A percentile compares a stretch with the other conserved stretches of the same genome.
Conservation (phyloP, 92 coral and sea anemone species). For the Ricordea florida region DNA sequence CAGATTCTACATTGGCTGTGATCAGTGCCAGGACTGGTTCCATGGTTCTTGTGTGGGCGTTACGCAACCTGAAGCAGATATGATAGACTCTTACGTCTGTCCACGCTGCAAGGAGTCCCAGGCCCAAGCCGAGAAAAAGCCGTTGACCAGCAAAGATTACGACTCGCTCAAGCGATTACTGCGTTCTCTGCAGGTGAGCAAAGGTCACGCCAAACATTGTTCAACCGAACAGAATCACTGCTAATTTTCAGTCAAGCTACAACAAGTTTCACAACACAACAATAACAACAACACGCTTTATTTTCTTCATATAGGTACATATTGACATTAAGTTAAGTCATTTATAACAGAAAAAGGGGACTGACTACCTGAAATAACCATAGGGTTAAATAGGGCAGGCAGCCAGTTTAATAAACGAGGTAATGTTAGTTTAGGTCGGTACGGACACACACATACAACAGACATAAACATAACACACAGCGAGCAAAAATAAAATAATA, state of each 20-base stretch:
- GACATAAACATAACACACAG: too few relatives aligned
- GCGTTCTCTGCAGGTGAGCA: slow-evolving; percentile 82
- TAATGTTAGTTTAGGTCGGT: too few relatives aligned
- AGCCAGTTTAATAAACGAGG: too few relatives aligned
- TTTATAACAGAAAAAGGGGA: too few relatives aligned
- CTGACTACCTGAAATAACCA: too few relatives aligned
- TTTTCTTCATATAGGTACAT: neutral
- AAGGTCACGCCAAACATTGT: too few relatives aligned
- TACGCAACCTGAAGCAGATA: slow-evolving; percentile 82
- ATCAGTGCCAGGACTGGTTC: slow-evolving; percentile 97
- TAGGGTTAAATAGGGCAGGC: too few relatives aligned
- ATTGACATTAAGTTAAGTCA: too few relatives aligned
- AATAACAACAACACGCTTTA: neutral
- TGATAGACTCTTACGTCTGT: slow-evolving; percentile 79
- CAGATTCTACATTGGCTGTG: slow-evolving; percentile 98
- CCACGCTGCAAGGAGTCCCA: slow-evolving; percentile 88
- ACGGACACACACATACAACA: too few relatives aligned
- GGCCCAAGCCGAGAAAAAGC: slow-evolving; percentile 65
- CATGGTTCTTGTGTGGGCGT: slow-evolving; percentile 94
- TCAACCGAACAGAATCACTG: too few relatives aligned
- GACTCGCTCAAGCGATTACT: slow-evolving; percentile 92
- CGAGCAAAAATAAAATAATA: too few relatives aligned
- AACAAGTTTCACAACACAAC: neutral
- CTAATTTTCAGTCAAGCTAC: too few relatives aligned
- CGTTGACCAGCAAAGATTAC: slow-evolving; percentile 82